Percentiles rank a stretch among this genome's conserved stretches.
These are phyloP conservation scores for Synergus itoensis DNA, from an alignment of 2,888 invertebrate species.

Conservation along the genomic window DNA sequence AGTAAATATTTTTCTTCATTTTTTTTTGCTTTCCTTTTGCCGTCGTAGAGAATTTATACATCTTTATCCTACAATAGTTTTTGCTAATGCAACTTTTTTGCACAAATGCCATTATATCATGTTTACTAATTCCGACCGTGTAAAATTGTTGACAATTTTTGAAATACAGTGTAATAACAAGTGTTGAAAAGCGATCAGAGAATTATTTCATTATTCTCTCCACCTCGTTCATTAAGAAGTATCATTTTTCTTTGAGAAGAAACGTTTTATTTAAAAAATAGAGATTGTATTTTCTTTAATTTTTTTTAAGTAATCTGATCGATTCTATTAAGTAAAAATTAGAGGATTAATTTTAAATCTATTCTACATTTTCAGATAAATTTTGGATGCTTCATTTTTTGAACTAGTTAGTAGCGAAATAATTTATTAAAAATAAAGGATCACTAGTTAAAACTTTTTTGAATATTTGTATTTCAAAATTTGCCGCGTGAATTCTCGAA, in stretches of 20 bases:
- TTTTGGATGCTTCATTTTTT: too few species aligned
- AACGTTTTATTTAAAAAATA: neutral
- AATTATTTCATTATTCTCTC: slow-evolving; percentile 7
- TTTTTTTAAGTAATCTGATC: too few species aligned
- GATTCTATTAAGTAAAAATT: too few species aligned
- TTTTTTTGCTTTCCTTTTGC: slow-evolving; percentile 4
- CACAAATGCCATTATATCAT: slow-evolving; percentile 13
- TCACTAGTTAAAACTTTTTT: too few species aligned
- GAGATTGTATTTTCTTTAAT: neutral
- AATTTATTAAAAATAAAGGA: too few species aligned
- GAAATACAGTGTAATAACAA: slow-evolving; percentile 12
- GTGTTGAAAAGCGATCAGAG: neutral
- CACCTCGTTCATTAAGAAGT: neutral
- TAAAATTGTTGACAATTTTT: neutral
- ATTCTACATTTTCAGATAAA: too few species aligned
- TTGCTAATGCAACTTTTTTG: neutral
- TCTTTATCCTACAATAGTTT: slow-evolving; percentile 4
- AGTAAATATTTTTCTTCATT: slow-evolving; percentile 35
- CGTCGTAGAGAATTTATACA: neutral
- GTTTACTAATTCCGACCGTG: neutral
- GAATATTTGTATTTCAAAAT: neutral
- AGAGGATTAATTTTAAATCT: too few species aligned
- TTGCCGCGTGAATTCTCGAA: neutral
- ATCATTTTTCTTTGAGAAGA: neutral
- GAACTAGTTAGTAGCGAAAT: too few species aligned